A percentile compares a stretch with the other conserved stretches of the same genome.
These are phyloP conservation scores for roundworm (Caenorhabditis elegans) DNA, from an alignment of 1,140 invertebrate species.

Conservation along the genomic window DNA sequence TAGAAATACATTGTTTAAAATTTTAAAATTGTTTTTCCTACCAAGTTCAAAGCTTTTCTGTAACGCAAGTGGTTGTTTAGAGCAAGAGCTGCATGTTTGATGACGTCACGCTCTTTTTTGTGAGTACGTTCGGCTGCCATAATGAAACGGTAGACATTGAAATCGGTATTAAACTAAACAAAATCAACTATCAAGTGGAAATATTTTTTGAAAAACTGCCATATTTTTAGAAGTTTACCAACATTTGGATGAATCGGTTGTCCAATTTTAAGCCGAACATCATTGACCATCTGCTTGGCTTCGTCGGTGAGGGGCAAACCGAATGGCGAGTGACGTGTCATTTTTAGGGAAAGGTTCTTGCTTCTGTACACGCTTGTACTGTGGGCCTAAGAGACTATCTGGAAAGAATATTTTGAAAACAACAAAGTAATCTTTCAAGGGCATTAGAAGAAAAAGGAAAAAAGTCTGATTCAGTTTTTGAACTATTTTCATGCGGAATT, in stretches of 20 bases:
- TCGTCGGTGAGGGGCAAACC: constrained; percentile 50
- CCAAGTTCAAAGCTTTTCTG: constrained; percentile 60
- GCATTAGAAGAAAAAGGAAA: no score
- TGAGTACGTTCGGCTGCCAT: constrained; percentile 55
- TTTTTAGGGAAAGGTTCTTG: no score
- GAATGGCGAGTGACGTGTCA: not conserved
- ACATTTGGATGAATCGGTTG: constrained; percentile 62
- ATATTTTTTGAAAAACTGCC: not conserved
- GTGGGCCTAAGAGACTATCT: no score
- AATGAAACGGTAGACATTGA: constrained; percentile 65
- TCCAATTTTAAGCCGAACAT: constrained; percentile 57
- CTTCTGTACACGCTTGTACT: no score
- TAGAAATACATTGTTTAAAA: constrained; percentile 31
- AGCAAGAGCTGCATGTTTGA: constrained; percentile 57
- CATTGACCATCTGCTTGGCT: constrained; percentile 62
- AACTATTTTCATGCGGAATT: no score
- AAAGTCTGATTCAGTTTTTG: no score
- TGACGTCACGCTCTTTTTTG: constrained; percentile 57
- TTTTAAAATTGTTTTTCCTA: not conserved
- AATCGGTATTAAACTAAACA: constrained; percentile 64
- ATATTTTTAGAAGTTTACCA: not conserved
- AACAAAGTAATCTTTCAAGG: no score
- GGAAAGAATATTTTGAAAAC: no score
- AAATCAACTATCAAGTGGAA: no score
- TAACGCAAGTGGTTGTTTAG: constrained; percentile 61